Evolutionary conservation across 2,888 invertebrate genomes (phyloP).

Genomic region (Sminthurides aquaticus): DNA sequence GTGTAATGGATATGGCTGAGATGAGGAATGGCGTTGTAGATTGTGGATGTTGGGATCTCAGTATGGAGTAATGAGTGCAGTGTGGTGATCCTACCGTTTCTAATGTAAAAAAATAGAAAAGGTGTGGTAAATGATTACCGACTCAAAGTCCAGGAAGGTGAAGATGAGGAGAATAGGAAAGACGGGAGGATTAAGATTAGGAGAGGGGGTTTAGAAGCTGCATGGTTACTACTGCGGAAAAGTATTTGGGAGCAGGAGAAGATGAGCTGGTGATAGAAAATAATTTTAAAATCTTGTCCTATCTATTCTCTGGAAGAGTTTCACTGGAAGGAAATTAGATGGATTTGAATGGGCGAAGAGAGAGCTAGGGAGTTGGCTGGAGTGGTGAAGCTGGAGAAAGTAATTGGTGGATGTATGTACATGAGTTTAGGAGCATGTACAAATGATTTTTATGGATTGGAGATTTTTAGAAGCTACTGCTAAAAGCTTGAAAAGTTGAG

Average conservation of each 20-base stretch:
- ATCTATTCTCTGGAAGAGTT: too few relatives aligned
- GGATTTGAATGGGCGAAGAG: too few relatives aligned
- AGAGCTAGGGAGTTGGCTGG: background rate
- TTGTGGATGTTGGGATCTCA: conserved; percentile 14
- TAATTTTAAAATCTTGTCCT: too few relatives aligned
- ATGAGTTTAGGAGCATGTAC: background rate
- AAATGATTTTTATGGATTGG: too few relatives aligned
- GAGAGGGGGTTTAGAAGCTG: background rate
- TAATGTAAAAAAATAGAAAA: background rate
- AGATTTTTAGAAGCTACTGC: too few relatives aligned
- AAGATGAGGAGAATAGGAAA: background rate
- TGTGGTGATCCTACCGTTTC: conserved; percentile 12
- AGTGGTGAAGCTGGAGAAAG: background rate
- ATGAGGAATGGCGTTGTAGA: background rate
- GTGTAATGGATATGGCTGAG: too few relatives aligned
- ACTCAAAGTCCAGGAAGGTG: background rate
- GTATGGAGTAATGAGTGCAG: conserved; percentile 40
- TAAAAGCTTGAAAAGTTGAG: too few relatives aligned
- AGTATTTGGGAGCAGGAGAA: too few relatives aligned
- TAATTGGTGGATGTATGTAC: background rate
- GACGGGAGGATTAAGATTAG: background rate
- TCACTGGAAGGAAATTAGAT: too few relatives aligned
- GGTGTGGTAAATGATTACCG: background rate
- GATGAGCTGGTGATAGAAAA: too few relatives aligned
- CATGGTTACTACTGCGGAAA: too few relatives aligned